Evolutionary conservation across 2,797 vertebrate species (phyloP), one percentile per base, ranked within the genome.

Genomic region (Sebastiscus tertius): DNA sequence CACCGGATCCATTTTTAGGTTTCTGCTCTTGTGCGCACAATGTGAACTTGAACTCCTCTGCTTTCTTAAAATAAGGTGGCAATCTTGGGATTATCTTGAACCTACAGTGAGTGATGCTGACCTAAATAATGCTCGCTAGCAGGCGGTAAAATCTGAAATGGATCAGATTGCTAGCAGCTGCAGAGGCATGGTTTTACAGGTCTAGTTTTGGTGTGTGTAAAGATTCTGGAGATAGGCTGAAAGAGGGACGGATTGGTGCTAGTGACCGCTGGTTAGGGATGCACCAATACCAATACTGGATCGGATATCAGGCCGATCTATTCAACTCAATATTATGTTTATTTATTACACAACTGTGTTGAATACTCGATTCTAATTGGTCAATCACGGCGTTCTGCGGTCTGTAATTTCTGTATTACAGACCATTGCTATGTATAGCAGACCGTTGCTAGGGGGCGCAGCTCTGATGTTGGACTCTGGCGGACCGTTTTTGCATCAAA

Each of bases 21-120:
- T 90, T 87, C 86, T 91, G 83, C 92, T 89, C 91, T 90, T 82
- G 79, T 74, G 81, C 71, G 64, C 91, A 94, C 83, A 93, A 91
- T 84, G 91, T 94, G 91, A 95, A 95, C 94, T 94, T 95, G 94
- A 96, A 96, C 94, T 95, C 92, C 85, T 90, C 85, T 72, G 85
- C 93, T 82, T 94, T 94, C 94, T 93, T 95, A 95, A 96, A 96
- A 96, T 95, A 95, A 95, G 79, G 91, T 92, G 91, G 87, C 94
- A 95, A 95, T 95, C 93, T 94, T 93, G 92, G 94, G 94, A 96
- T 95, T 96, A 95, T 91, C 83, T 88, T 89, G 88, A 93, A 94
- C 88, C 91, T 92, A 90, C 83, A 91, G 90, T 72, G 83, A 86
- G 93, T 74, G 92, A 88, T 61, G 85, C 75, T 93, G 94, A 94